These are phyloP conservation scores for Eupithecia exiguata DNA, from an alignment of 2,888 invertebrate species.

Conservation along the genomic window DNA sequence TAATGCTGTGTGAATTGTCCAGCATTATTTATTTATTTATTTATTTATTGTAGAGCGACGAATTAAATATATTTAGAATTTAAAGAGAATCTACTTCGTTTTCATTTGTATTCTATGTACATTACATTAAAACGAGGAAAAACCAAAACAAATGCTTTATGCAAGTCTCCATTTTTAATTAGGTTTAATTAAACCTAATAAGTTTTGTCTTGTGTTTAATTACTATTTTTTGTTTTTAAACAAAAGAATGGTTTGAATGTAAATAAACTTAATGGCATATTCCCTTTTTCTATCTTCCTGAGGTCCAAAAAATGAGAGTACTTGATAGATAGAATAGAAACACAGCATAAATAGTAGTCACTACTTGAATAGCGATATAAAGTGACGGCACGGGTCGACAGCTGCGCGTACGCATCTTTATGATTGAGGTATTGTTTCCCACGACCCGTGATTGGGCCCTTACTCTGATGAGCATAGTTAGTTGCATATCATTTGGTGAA, in stretches of 20 bases:
- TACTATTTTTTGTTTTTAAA: neutral
- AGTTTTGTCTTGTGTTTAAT: too few species aligned
- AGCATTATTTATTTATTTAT: too few species aligned
- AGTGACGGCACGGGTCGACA: neutral
- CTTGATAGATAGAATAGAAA: neutral
- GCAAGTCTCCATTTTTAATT: neutral
- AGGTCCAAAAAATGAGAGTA: neutral
- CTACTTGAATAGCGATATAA: neutral
- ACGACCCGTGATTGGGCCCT: conserved; percentile 55
- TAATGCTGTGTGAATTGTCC: too few species aligned
- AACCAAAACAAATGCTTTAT: neutral
- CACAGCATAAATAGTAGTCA: neutral
- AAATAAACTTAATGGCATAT: neutral
- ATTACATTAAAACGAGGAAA: neutral
- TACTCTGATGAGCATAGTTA: neutral
- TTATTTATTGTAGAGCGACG: neutral
- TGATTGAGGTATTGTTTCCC: conserved; percentile 82
- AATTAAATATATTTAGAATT: neutral
- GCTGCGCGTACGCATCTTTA: conserved; percentile 27
- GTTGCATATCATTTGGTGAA: neutral
- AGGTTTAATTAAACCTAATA: too few species aligned
- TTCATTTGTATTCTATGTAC: neutral
- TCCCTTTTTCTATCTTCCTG: neutral
- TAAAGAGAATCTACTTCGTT: neutral
- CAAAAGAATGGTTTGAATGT: neutral